Conservation (phyloP, 2,888 invertebrate species). For the Sisyra nigra region DNA sequence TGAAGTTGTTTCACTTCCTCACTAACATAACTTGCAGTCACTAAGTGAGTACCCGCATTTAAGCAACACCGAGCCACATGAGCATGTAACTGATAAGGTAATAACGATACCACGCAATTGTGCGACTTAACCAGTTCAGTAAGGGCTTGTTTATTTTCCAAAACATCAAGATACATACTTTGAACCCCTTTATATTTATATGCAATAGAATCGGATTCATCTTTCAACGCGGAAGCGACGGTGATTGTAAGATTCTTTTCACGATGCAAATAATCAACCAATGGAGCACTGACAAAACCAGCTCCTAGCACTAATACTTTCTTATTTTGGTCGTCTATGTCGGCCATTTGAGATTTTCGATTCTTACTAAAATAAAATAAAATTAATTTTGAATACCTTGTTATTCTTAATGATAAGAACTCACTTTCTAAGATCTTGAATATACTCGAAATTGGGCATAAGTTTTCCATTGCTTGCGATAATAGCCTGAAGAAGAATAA, state of each 20-base stretch:
- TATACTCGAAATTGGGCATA: slow-evolving; percentile 89
- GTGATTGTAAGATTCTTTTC: slow-evolving; percentile 69
- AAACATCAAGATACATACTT: slow-evolving; percentile 68
- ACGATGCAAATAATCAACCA: slow-evolving; percentile 84
- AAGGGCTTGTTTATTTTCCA: slow-evolving; percentile 51
- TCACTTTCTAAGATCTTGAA: slow-evolving; percentile 69
- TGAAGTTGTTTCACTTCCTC: slow-evolving; percentile 69
- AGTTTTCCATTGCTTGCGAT: slow-evolving; percentile 90
- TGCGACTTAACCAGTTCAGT: slow-evolving; percentile 55
- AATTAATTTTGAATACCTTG: not conserved
- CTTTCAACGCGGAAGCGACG: slow-evolving; percentile 69
- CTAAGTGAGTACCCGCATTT: slow-evolving; percentile 73
- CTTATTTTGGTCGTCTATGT: slow-evolving; percentile 37
- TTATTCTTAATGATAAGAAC: slow-evolving; percentile 12
- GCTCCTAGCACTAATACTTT: slow-evolving; percentile 85
- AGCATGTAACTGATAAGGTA: slow-evolving; percentile 85
- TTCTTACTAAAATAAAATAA: slow-evolving; percentile 3
- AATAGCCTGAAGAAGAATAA: no score
- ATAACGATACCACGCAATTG: slow-evolving; percentile 68
- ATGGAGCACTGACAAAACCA: slow-evolving; percentile 85
- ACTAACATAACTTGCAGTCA: slow-evolving; percentile 90
- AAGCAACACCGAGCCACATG: slow-evolving; percentile 77
- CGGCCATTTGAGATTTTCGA: slow-evolving; percentile 12
- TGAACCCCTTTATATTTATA: slow-evolving; percentile 59
- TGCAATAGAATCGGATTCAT: slow-evolving; percentile 76